phyloP scores from a whole-genome alignment of 1,140 invertebrate species.

The Drosophila auraria region DNA sequence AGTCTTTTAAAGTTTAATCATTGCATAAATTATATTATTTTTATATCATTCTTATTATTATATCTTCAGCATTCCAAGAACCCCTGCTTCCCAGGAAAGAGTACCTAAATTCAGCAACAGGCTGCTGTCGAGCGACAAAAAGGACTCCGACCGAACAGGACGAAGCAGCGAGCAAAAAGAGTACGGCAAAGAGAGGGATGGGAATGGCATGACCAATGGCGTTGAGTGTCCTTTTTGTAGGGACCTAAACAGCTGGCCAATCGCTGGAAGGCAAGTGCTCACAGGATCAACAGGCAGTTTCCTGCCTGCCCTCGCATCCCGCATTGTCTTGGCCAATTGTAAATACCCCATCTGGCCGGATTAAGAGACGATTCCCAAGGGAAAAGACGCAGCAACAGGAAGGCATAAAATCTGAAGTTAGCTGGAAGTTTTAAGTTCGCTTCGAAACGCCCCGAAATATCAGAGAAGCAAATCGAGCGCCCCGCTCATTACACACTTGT shows the following conservation, averaged over 20 bases:
- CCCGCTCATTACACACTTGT: conserved; percentile 72
- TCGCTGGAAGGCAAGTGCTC: conserved; percentile 35
- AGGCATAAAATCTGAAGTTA: conserved; percentile 56
- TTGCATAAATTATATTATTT: too few species aligned
- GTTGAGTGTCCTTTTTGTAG: conserved; percentile 30
- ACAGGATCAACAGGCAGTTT: conserved; percentile 67
- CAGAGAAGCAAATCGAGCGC: conserved; percentile 26
- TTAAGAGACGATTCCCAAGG: conserved; percentile 22
- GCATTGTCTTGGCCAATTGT: background rate
- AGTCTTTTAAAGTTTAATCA: too few species aligned
- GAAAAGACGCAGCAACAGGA: conserved; percentile 23
- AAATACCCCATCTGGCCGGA: conserved; percentile 24
- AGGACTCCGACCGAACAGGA: conserved; percentile 25
- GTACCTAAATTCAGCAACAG: conserved; percentile 52
- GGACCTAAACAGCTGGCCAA: conserved; percentile 41
- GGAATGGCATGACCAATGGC: conserved; percentile 54
- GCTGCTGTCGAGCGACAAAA: conserved; percentile 26
- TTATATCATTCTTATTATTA: background rate
- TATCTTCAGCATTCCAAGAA: background rate
- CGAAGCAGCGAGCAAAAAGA: background rate
- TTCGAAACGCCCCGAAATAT: conserved; percentile 42
- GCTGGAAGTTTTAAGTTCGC: conserved; percentile 26
- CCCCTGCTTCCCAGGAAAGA: conserved; percentile 1
- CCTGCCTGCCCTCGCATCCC: background rate
- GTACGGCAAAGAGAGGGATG: conserved; percentile 6